Evolutionary conservation across 1,140 invertebrate species (phyloP).

Genomic region (Bombus superbus): DNA sequence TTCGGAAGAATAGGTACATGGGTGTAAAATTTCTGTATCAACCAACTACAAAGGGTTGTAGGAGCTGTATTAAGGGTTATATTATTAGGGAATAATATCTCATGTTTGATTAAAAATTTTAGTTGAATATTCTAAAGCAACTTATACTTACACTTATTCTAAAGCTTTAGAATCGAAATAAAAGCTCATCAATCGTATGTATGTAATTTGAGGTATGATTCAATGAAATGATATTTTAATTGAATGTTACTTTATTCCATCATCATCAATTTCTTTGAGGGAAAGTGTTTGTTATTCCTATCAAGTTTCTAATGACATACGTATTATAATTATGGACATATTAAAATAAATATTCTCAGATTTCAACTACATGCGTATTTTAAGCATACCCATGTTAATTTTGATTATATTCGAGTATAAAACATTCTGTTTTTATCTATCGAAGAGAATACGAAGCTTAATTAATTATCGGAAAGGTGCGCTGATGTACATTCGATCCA

Average conservation of each 20-base stretch:
- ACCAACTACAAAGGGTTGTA: too few relatives aligned
- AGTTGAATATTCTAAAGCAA: background rate
- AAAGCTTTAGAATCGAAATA: background rate
- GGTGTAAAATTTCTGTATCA: too few relatives aligned
- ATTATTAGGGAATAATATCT: too few relatives aligned
- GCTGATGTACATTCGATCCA: background rate
- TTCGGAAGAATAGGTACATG: too few relatives aligned
- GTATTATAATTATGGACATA: background rate
- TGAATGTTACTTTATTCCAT: too few relatives aligned
- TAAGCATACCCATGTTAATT: background rate
- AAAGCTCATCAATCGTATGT: background rate
- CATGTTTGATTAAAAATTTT: too few relatives aligned
- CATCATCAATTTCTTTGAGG: background rate
- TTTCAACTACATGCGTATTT: background rate
- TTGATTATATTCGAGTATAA: background rate
- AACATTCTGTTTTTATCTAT: background rate
- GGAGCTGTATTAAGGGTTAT: too few relatives aligned
- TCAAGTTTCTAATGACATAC: background rate
- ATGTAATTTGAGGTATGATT: background rate
- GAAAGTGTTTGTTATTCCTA: background rate
- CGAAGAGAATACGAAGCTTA: background rate
- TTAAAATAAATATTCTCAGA: background rate
- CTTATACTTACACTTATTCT: too few relatives aligned
- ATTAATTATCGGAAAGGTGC: background rate
- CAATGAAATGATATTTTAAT: background rate